Conservation (phyloP, 2,888 invertebrate genomes). For the Parasteatoda lunata region DNA sequence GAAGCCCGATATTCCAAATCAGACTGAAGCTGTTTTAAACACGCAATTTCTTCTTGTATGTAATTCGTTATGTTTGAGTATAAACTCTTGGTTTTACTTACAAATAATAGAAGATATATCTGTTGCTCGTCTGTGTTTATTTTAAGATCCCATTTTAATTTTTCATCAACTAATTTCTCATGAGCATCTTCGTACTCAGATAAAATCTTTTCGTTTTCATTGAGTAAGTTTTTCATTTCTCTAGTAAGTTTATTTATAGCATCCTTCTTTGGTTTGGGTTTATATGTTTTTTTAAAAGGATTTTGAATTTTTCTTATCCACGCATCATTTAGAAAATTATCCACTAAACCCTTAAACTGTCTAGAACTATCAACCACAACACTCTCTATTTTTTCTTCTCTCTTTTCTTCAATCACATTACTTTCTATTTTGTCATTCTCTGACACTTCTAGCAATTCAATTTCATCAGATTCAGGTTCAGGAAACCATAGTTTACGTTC, state of each 20-base stretch:
- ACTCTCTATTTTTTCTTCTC: slow-evolving; percentile 29
- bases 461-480: background rate
- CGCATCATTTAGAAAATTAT: slow-evolving; percentile 25
- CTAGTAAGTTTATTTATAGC: slow-evolving; percentile 11
- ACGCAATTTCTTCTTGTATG: background rate
- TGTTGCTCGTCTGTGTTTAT: slow-evolving; percentile 42
- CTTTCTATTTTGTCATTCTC: background rate
- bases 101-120: slow-evolving; percentile 13
- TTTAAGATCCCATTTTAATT: slow-evolving; percentile 31
- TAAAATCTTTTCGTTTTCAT: background rate
- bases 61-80: background rate
- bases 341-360: slow-evolving; percentile 18
- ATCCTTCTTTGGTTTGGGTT: slow-evolving; percentile 14
- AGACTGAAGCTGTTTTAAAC: background rate
- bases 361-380: background rate
- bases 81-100: background rate
- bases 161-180: slow-evolving; percentile 24
- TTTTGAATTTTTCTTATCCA: slow-evolving; percentile 25
- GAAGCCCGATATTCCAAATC: background rate
- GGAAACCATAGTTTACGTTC: slow-evolving; percentile 1
- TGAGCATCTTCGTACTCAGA: slow-evolving; percentile 7
- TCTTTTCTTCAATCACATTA: slow-evolving; percentile 21
- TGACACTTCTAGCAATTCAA: background rate
- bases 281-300: background rate
- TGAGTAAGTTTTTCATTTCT: slow-evolving; percentile 18